These are phyloP conservation scores for Takifugu flavidus DNA, from an alignment of 2,113 vertebrate species.

Conservation along the genomic window DNA sequence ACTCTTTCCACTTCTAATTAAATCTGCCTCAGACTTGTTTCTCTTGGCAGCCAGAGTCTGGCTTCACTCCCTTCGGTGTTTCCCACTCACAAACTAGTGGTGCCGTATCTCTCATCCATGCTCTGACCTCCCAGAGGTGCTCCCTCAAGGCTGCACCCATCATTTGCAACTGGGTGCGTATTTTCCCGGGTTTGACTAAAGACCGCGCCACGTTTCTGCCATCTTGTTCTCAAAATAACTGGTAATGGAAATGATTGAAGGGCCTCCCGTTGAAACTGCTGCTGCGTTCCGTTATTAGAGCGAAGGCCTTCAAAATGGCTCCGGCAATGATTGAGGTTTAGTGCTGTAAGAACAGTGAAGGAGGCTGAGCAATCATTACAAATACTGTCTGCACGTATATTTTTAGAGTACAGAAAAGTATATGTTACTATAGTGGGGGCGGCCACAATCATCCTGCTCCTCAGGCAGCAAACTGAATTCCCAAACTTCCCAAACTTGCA, in stretches of 20 bases:
- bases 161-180: slow-evolving; percentile 29
- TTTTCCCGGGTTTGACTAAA: slow-evolving; percentile 22
- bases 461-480: slow-evolving; percentile 39
- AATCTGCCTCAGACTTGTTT: slow-evolving; percentile 10
- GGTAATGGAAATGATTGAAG: neutral
- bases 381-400: slow-evolving; percentile 35
- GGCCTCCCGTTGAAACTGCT: no score
- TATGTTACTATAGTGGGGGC: slow-evolving; percentile 62
- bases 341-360: slow-evolving; percentile 24
- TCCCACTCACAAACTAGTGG: slow-evolving; percentile 43
- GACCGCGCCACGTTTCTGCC: neutral
- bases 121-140: slow-evolving; percentile 37
- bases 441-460: slow-evolving; percentile 46
- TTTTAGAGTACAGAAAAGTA: slow-evolving; percentile 62
- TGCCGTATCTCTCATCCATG: slow-evolving; percentile 23
- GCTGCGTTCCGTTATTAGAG: no score
- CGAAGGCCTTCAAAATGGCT: neutral
- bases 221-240: slow-evolving; percentile 11
- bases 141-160: slow-evolving; percentile 46
- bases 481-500: slow-evolving; percentile 35
- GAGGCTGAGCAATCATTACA: slow-evolving; percentile 22
- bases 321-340: neutral
- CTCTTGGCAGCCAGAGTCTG: slow-evolving; percentile 26
- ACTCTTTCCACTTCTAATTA: slow-evolving; percentile 1
- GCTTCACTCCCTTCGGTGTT: slow-evolving; percentile 40